Conservation (phyloP, 2,888 invertebrate species). For the Leptogaster cylindrica region DNA sequence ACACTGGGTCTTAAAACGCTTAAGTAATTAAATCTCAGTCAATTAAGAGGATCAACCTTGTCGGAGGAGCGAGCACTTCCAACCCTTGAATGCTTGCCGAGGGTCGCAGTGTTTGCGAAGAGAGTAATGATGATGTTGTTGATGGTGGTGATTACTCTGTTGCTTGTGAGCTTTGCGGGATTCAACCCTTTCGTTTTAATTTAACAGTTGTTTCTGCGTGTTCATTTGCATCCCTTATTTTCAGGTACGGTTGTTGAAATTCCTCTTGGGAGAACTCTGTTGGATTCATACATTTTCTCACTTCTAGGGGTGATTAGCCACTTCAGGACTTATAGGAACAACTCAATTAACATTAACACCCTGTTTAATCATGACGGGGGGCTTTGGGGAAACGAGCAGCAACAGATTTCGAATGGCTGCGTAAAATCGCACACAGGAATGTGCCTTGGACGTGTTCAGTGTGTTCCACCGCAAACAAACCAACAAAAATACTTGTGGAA, state of each 20-base stretch:
- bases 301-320: slow-evolving; percentile 6
- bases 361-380: slow-evolving; percentile 13
- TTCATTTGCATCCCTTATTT: slow-evolving; percentile 19
- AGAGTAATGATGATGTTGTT: background rate
- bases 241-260: no score
- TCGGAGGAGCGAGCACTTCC: slow-evolving; percentile 10
- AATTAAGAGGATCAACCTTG: slow-evolving; percentile 38
- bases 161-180: background rate
- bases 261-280: background rate
- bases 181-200: slow-evolving; percentile 29
- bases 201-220: slow-evolving; percentile 23
- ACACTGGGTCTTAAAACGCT: slow-evolving; percentile 25
- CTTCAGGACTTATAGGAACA: slow-evolving; percentile 17
- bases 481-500: background rate
- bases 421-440: no score
- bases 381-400: background rate
- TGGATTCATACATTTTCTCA: background rate
- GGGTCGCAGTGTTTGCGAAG: slow-evolving; percentile 12
- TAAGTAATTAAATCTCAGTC: slow-evolving; percentile 41
- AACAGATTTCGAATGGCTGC: background rate
- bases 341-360: slow-evolving; percentile 36
- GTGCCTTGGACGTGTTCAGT: no score
- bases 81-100: slow-evolving; percentile 27
- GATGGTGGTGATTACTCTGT: slow-evolving; percentile 4
- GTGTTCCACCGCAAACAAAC: background rate